These are phyloP conservation scores for Streblospio benedicti DNA, from an alignment of 1,140 invertebrate genomes.

Conservation along the genomic window DNA sequence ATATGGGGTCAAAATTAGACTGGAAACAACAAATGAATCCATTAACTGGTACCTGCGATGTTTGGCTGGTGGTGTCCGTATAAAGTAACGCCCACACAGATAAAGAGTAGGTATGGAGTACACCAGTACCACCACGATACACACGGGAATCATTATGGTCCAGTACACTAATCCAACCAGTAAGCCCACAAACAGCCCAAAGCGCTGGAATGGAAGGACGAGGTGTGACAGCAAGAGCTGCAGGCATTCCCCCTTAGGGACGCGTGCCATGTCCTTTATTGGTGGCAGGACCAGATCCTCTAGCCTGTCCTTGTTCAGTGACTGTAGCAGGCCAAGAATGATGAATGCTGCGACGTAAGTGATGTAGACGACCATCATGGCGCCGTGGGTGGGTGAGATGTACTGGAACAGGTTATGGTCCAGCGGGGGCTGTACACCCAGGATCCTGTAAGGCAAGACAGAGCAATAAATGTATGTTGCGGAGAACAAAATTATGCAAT, in stretches of 20 bases:
- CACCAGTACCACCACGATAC: slow-evolving; percentile 4
- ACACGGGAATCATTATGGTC: slow-evolving; percentile 13
- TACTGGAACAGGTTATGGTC: slow-evolving; percentile 9
- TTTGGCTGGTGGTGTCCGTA: no score
- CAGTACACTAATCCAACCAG: slow-evolving; percentile 12
- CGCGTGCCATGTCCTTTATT: slow-evolving; percentile 8
- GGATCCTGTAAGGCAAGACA: no score
- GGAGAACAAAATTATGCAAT: no score
- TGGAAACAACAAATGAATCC: no score
- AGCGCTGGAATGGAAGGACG: slow-evolving; percentile 16
- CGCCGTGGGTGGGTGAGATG: slow-evolving; percentile 7
- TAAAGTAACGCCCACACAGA: slow-evolving; percentile 9
- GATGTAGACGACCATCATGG: slow-evolving; percentile 10
- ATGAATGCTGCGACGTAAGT: slow-evolving; percentile 2
- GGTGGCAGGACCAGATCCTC: slow-evolving; percentile 16
- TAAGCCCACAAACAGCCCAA: slow-evolving; percentile 14
- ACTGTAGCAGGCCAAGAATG: slow-evolving; percentile 44
- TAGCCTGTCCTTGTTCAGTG: slow-evolving; percentile 62
- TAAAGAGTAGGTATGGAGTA: slow-evolving; percentile 17
- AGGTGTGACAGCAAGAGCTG: slow-evolving; percentile 12
- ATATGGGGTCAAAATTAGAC: no score
- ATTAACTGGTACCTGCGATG: no score
- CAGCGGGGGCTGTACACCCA: background rate
- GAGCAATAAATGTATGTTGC: no score
- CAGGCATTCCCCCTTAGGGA: slow-evolving; percentile 9